Percentiles rank a stretch among this genome's conserved stretches.
Evolutionary conservation across 2,113 vertebrate genomes (phyloP).

Genomic region (Cochlearius cochlearius): DNA sequence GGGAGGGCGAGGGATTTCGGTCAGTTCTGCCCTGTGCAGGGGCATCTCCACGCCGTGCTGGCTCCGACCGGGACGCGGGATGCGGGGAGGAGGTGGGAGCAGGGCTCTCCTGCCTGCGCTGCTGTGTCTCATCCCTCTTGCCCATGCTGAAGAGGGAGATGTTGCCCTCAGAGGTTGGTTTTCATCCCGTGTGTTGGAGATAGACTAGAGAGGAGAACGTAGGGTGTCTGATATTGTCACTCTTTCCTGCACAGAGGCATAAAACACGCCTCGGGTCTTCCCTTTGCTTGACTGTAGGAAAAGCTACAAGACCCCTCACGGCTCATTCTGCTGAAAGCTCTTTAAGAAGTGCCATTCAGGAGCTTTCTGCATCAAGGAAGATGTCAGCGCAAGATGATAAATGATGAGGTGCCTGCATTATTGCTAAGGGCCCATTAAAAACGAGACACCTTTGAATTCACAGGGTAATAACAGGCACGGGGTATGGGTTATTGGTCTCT

Average conservation of each 20-base stretch:
- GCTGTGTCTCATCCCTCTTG: neutral
- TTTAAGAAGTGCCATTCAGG: conserved; percentile 38
- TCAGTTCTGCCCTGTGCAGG: neutral
- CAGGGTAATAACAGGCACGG: conserved; percentile 42
- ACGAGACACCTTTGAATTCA: conserved; percentile 59
- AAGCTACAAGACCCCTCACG: neutral
- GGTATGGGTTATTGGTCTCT: conserved; percentile 34
- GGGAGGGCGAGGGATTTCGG: neutral
- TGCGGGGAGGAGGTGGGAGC: neutral
- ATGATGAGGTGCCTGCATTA: conserved; percentile 5
- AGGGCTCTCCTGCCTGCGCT: neutral
- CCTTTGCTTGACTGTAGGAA: neutral
- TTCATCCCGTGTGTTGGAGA: neutral
- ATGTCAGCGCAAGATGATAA: conserved; percentile 36
- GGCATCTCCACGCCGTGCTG: neutral
- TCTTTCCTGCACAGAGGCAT: neutral
- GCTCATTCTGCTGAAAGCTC: neutral
- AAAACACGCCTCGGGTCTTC: neutral
- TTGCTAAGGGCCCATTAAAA: conserved; percentile 63
- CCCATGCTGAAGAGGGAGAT: neutral
- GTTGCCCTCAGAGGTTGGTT: neutral
- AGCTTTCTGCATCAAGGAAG: conserved; percentile 9
- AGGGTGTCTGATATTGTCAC: neutral
- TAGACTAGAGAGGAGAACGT: neutral
- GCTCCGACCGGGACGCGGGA: accelerated